Base-by-base conservation (phyloP, 2,797 vertebrate genomes). In the Gadopsis marmoratus region DNA sequence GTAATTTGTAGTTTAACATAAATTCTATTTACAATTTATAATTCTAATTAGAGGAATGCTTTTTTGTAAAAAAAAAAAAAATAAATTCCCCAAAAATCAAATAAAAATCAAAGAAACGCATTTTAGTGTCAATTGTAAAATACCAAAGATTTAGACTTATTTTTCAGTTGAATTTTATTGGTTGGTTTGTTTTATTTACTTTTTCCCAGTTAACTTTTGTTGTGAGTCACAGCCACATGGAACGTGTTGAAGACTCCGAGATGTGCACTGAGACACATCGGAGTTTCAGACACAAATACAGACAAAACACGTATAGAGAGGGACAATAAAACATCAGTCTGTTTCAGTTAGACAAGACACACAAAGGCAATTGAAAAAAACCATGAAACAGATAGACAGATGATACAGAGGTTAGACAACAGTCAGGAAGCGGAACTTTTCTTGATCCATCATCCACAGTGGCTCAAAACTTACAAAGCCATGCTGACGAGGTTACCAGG, bases 201-300 rank as follows among this genome's bases (percentile, higher is more conserved):
- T 17, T 66, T 51, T 79, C 73, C 7, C 2, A 1, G 2, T 84
- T 55, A 83, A 71, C n/a, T 73, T 62, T 65, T 84, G 74, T 85
- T 77, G 61, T 86, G 81, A 48, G 72, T 88, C 48, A 78, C 21
- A 82, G 62, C 59, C 60, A 80, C 74, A 87, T 82, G 83, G 82
- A 91, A 85, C 0, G 69, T 82, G 82, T 90, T 91, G 89, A 93
- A 92, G 65, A 88, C 89, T 87, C 69, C 31, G 69, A 3, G 55
- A 93, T 93, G 89, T 85, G 86, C 26, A 58, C 21, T 21, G 48
- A 77, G 48, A 66, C 85, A 88, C 88, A 92, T 93, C 81, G 74
- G 81, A 86, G 85, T 90, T 92, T 92, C 88, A 91, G 71, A 92
- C 87, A 94, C 64, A 84, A 64, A 84, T 68, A 92, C 8, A 92